These are phyloP conservation scores for Daktulosphaira vitifoliae DNA, from an alignment of 1,140 invertebrate genomes.

Conservation along the genomic window DNA sequence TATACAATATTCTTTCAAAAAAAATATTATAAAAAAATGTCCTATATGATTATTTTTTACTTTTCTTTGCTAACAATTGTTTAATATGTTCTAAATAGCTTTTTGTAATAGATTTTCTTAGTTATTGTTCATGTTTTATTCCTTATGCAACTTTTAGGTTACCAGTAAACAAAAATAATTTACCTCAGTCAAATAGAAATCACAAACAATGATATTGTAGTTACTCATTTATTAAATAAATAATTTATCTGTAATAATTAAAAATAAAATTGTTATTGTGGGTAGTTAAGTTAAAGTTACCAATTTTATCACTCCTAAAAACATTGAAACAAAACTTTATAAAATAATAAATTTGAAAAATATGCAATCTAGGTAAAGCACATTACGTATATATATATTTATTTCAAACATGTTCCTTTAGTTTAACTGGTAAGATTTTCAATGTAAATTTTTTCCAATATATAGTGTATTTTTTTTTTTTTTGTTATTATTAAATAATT, in stretches of 20 bases:
- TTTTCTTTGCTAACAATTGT: no score
- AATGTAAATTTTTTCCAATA: constrained; percentile 28
- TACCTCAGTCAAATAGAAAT: constrained; percentile 13
- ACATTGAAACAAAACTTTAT: no score
- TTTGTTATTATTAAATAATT: constrained; percentile 9
- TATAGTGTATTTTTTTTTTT: constrained; percentile 3
- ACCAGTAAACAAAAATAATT: constrained; percentile 6
- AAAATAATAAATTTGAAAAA: no score
- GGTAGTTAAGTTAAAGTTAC: constrained; percentile 12
- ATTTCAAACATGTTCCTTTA: constrained; percentile 30
- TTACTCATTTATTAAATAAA: no score
- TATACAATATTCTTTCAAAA: constrained; percentile 2
- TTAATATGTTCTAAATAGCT: no score
- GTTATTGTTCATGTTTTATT: background rate
- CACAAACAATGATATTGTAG: background rate
- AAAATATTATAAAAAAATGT: background rate
- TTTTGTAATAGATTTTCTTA: no score
- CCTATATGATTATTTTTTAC: no score
- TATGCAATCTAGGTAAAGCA: no score
- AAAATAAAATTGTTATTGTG: no score
- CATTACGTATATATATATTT: constrained; percentile 16
- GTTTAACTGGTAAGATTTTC: constrained; percentile 24
- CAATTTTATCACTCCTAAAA: no score
- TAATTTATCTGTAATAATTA: no score
- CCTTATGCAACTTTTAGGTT: constrained; percentile 18